Evolutionary conservation across 2,797 vertebrate genomes (phyloP).

Genomic region (Dromococcyx pavoninus): DNA sequence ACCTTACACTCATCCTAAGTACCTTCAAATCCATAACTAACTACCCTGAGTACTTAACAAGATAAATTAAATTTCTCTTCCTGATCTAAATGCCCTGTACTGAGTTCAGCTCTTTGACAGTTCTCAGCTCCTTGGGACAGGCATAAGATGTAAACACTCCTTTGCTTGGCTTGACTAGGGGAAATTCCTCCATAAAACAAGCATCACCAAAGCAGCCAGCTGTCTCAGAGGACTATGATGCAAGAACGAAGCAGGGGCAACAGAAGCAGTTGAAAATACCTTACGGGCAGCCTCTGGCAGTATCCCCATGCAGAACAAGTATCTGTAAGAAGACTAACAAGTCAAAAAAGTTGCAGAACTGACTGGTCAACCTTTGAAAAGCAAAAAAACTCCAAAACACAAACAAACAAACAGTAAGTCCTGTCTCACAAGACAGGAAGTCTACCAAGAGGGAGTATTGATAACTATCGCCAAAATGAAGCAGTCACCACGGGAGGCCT

Average conservation of each 20-base stretch:
- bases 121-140: neutral
- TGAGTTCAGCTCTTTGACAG: neutral
- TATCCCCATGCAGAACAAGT: neutral
- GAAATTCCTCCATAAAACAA: neutral
- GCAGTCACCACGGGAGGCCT: neutral
- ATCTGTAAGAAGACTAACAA: neutral
- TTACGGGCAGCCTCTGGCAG: neutral
- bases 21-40: neutral
- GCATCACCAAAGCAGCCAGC: neutral
- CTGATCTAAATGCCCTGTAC: neutral
- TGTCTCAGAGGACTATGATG: neutral
- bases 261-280: neutral
- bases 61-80: neutral
- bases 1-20: neutral
- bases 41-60: neutral
- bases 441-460: neutral
- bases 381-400: neutral
- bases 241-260: neutral
- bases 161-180: neutral
- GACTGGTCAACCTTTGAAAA: neutral
- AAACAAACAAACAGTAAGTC: neutral
- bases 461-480: neutral
- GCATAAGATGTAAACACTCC: neutral
- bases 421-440: neutral
- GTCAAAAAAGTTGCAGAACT: neutral